A percentile compares a stretch with the other conserved stretches of the same genome.
Conservation (phyloP, 2,113 vertebrate species). For the Caretta caretta region DNA sequence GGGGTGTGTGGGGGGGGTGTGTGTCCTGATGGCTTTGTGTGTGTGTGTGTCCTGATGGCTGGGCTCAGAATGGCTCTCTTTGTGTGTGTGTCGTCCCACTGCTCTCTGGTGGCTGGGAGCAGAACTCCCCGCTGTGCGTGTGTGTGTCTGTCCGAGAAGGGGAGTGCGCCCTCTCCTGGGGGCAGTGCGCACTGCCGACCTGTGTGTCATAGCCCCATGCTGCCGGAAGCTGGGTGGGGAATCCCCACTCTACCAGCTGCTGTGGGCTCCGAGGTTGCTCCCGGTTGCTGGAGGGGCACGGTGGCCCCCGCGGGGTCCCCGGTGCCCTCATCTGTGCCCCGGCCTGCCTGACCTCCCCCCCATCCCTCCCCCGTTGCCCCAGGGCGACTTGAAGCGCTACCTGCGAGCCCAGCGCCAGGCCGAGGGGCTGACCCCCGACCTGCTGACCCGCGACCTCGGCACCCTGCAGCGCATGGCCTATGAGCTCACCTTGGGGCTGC, state of each 20-base stretch:
- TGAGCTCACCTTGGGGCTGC: conserved; percentile 91
- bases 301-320: not conserved
- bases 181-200: not conserved
- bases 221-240: not conserved
- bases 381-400: conserved; percentile 93
- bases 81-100: too few relatives aligned
- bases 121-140: too few relatives aligned
- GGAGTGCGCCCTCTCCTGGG: not conserved
- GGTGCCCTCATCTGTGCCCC: not conserved
- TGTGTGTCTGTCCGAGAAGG: not conserved
- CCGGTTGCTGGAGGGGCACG: not conserved
- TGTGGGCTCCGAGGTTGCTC: not conserved
- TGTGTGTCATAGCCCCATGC: not conserved
- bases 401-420: conserved; percentile 90
- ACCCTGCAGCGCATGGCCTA: conserved; percentile 94
- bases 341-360: not conserved
- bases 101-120: too few relatives aligned
- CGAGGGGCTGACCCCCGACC: conserved; percentile 91
- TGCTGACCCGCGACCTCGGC: conserved; percentile 87
- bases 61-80: too few relatives aligned
- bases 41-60: not conserved
- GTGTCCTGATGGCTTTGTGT: too few relatives aligned
- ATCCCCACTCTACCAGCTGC: not conserved
- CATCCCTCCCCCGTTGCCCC: not conserved
- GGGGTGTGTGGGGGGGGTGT: too few relatives aligned